phyloP scores from a whole-genome alignment of 2,888 invertebrate genomes.

The Cryptophagus acutangulus region DNA sequence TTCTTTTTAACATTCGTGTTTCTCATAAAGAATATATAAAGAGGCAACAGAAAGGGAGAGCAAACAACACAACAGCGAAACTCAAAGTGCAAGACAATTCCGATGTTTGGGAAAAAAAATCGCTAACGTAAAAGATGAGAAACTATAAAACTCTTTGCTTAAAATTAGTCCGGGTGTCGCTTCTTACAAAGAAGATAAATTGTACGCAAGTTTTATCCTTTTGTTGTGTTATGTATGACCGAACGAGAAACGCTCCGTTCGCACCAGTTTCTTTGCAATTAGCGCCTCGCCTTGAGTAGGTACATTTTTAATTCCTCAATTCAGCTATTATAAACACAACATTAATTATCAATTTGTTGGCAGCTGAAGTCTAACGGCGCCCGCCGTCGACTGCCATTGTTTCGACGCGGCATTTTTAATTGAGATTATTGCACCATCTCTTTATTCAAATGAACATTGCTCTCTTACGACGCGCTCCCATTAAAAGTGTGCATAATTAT shows the following conservation, averaged over 20 bases:
- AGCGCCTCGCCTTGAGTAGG: slow-evolving; percentile 44
- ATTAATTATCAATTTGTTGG: slow-evolving; percentile 50
- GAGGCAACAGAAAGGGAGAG: slow-evolving; percentile 23
- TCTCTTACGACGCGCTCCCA: slow-evolving; percentile 41
- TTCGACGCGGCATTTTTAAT: slow-evolving; percentile 48
- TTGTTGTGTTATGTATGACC: slow-evolving; percentile 38
- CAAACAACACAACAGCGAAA: slow-evolving; percentile 29
- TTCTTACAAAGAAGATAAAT: slow-evolving; percentile 33
- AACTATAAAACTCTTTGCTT: slow-evolving; percentile 45
- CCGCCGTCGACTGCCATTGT: slow-evolving; percentile 42
- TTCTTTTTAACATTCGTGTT: slow-evolving; percentile 21
- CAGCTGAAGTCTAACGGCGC: slow-evolving; percentile 35
- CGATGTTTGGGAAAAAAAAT: slow-evolving; percentile 42
- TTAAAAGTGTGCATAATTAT: slow-evolving; percentile 50
- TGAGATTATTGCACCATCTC: slow-evolving; percentile 50
- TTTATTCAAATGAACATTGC: slow-evolving; percentile 47
- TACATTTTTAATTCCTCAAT: slow-evolving; percentile 49
- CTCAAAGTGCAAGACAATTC: slow-evolving; percentile 41
- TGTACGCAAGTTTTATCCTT: slow-evolving; percentile 37
- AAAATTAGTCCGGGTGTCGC: slow-evolving; percentile 42
- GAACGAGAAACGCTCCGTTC: slow-evolving; percentile 4
- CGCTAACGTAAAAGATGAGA: slow-evolving; percentile 42
- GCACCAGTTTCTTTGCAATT: slow-evolving; percentile 35
- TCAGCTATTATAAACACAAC: slow-evolving; percentile 50
- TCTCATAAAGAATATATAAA: slow-evolving; percentile 7